Evolutionary conservation across 1,140 invertebrate genomes (phyloP).

Genomic region (Drosophila nasuta): DNA sequence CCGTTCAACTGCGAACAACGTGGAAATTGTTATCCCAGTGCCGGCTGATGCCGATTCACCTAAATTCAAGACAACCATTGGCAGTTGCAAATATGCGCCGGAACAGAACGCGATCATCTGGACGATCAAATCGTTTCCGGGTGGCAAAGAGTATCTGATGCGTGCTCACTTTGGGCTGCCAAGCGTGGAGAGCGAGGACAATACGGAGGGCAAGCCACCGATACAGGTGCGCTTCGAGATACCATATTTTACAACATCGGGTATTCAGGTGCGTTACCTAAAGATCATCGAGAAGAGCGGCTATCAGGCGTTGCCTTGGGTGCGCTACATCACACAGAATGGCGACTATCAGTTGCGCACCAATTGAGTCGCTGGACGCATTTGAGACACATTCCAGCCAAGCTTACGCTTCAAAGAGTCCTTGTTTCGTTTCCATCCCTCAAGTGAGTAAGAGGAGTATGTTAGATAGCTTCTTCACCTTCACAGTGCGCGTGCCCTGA

Average conservation of each 20-base stretch:
- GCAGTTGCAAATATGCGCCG: conserved; percentile 98
- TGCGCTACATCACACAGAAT: conserved; percentile 99
- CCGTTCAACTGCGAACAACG: conserved; percentile 99
- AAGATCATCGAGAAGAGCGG: conserved; percentile 99
- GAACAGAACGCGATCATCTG: conserved; percentile 99
- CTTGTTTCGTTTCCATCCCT: conserved; percentile 34
- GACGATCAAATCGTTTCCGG: conserved; percentile 99
- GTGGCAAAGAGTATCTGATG: conserved; percentile 99
- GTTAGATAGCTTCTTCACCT: conserved; percentile 57
- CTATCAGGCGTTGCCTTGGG: conserved; percentile 99
- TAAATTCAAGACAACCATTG: conserved; percentile 99
- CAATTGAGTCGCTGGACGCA: conserved; percentile 86
- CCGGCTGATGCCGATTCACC: conserved; percentile 99
- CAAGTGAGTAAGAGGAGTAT: conserved; percentile 28
- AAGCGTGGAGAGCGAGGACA: conserved; percentile 97
- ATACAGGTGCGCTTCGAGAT: conserved; percentile 99
- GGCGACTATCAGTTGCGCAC: conserved; percentile 99
- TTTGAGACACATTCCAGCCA: conserved; percentile 67
- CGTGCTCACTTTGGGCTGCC: conserved; percentile 99
- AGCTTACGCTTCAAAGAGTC: conserved; percentile 56
- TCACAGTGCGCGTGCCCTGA: conserved; percentile 33
- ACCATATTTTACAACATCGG: conserved; percentile 99
- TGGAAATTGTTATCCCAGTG: conserved; percentile 99
- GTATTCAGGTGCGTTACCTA: conserved; percentile 98
- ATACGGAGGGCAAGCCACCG: conserved; percentile 96